phyloP scores from a whole-genome alignment of 2,888 invertebrate species.

The Pristionchus arcanus region DNA sequence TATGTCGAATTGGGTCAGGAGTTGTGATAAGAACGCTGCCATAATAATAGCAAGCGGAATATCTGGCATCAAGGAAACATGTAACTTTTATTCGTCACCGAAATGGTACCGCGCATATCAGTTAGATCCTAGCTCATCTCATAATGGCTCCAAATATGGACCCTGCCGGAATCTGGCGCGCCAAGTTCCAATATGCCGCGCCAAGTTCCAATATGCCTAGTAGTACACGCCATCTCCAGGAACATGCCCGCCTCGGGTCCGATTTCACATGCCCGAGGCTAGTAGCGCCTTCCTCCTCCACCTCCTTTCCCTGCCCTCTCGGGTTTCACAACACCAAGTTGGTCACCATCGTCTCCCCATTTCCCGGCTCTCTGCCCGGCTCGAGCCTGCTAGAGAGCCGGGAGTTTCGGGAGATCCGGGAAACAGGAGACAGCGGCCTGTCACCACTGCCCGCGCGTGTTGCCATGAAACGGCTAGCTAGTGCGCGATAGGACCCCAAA shows the following conservation, averaged over 20 bases:
- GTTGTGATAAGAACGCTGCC: too few species aligned
- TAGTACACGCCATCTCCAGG: too few species aligned
- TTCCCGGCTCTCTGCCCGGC: not conserved
- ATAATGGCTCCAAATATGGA: too few species aligned
- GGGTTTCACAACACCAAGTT: constrained; percentile 32
- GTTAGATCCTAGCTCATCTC: too few species aligned
- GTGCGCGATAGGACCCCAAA: not conserved
- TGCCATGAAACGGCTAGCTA: not conserved
- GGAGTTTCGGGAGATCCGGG: not conserved
- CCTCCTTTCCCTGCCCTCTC: not conserved
- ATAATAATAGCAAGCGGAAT: too few species aligned
- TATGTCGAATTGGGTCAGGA: too few species aligned
- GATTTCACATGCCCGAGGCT: not conserved
- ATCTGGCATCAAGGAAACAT: too few species aligned
- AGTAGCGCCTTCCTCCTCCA: not conserved
- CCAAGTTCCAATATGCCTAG: too few species aligned
- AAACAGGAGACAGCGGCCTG: not conserved
- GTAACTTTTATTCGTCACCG: too few species aligned
- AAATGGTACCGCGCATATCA: too few species aligned
- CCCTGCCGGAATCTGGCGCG: too few species aligned
- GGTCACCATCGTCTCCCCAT: not conserved
- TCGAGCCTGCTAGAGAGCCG: not conserved
- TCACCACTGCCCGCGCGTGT: not conserved
- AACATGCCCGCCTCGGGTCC: not conserved
- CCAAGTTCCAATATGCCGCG: too few species aligned